Conservation (phyloP, 1,140 invertebrate species). For the Sesamia nonagrioides region DNA sequence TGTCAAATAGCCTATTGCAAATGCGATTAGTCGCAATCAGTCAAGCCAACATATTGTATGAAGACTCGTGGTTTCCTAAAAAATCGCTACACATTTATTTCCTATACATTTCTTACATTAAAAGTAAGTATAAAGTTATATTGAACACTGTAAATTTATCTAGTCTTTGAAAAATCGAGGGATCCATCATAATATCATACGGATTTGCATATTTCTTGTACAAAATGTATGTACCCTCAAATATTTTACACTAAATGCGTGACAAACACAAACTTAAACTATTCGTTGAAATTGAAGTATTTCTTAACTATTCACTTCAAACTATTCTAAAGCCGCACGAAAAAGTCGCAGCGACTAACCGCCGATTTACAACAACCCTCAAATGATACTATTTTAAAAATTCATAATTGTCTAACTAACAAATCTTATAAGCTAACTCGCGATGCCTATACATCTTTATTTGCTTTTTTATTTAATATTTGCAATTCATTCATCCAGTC, state of each 20-base stretch:
- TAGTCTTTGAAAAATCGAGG: not conserved
- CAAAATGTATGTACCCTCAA: constrained; percentile 16
- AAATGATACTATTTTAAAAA: constrained; percentile 41
- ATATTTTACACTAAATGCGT: constrained; percentile 36
- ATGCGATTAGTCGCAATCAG: too few species aligned
- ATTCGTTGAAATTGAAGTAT: constrained; percentile 41
- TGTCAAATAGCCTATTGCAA: too few species aligned
- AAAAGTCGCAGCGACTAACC: constrained; percentile 36
- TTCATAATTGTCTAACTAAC: constrained; percentile 50
- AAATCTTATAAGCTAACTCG: constrained; percentile 26
- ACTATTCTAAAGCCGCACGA: constrained; percentile 10
- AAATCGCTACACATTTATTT: too few species aligned
- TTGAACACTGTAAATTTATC: too few species aligned
- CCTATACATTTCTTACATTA: too few species aligned
- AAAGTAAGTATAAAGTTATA: too few species aligned
- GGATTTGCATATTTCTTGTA: constrained; percentile 28
- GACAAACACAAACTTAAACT: constrained; percentile 37
- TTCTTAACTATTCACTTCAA: not conserved
- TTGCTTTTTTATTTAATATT: constrained; percentile 32
- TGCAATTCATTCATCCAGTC: constrained; percentile 50
- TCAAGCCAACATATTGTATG: too few species aligned
- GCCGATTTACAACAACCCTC: constrained; percentile 39
- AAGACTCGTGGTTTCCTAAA: too few species aligned
- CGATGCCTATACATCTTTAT: constrained; percentile 38
- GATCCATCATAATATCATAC: constrained; percentile 18